These are phyloP conservation scores for Andrena hattorfiana DNA, from an alignment of 2,888 invertebrate genomes.

Conservation along the genomic window DNA sequence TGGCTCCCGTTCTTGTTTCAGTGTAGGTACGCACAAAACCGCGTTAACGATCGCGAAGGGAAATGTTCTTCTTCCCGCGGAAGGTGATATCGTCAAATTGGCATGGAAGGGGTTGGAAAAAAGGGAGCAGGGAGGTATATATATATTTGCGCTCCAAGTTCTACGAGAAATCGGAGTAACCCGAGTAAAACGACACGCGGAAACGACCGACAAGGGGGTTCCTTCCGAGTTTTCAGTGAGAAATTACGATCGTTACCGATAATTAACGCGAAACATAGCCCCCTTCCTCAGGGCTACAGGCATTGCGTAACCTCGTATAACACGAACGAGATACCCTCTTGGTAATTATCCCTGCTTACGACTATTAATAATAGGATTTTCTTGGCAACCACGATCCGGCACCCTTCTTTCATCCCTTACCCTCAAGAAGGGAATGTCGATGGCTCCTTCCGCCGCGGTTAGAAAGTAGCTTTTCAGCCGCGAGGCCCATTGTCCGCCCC, in stretches of 20 bases:
- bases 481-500: slow-evolving; percentile 50
- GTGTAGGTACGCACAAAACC: not conserved
- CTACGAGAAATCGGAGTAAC: slow-evolving; percentile 70
- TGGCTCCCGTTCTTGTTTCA: not conserved
- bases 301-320: slow-evolving; percentile 71
- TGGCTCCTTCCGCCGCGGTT: slow-evolving; percentile 39
- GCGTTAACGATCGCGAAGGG: slow-evolving; percentile 24
- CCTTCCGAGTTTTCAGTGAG: slow-evolving; percentile 76
- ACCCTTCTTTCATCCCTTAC: slow-evolving; percentile 9
- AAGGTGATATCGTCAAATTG: slow-evolving; percentile 46
- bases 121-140: slow-evolving; percentile 22
- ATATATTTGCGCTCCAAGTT: slow-evolving; percentile 55
- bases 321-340: slow-evolving; percentile 71
- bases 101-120: slow-evolving; percentile 22
- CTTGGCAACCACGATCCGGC: slow-evolving; percentile 47
- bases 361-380: slow-evolving; percentile 73
- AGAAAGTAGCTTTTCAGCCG: slow-evolving; percentile 58
- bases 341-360: slow-evolving; percentile 73
- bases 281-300: slow-evolving; percentile 17
- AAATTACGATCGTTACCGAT: slow-evolving; percentile 82
- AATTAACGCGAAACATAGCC: slow-evolving; percentile 79
- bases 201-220: slow-evolving; percentile 61
- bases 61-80: slow-evolving; percentile 1
- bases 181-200: slow-evolving; percentile 72
- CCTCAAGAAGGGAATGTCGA: slow-evolving; percentile 28